A percentile compares a stretch with the other conserved stretches of the same genome.
These are phyloP conservation scores for Drosophila pseudotakahashii DNA, from an alignment of 2,888 invertebrate species.

Conservation along the genomic window DNA sequence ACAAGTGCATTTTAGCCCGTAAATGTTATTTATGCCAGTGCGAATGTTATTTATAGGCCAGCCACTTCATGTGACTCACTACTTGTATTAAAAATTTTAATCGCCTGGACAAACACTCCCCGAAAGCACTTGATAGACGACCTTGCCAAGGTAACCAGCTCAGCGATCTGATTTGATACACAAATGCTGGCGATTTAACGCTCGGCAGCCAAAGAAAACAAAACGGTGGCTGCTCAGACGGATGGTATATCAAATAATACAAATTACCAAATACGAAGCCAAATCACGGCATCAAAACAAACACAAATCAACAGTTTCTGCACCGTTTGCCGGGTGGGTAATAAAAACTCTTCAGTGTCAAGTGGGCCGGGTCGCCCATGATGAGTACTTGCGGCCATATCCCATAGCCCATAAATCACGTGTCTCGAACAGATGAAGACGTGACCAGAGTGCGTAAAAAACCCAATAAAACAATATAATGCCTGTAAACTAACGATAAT, in stretches of 20 bases:
- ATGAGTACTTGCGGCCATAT: slow-evolving; percentile 39
- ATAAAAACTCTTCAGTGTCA: slow-evolving; percentile 49
- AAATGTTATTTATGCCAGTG: no score
- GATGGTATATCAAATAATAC: slow-evolving; percentile 19
- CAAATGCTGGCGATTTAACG: slow-evolving; percentile 33
- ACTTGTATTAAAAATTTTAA: slow-evolving; percentile 31
- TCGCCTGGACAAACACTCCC: slow-evolving; percentile 34
- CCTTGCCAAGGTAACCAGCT: slow-evolving; percentile 59
- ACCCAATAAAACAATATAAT: slow-evolving; percentile 45
- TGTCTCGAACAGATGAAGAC: slow-evolving; percentile 59
- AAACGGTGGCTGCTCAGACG: slow-evolving; percentile 35
- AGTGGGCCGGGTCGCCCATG: slow-evolving; percentile 31
- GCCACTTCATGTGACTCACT: slow-evolving; percentile 23
- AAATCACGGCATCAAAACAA: slow-evolving; percentile 31
- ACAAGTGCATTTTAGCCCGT: slow-evolving; percentile 12
- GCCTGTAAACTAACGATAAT: slow-evolving; percentile 49
- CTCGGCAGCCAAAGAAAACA: slow-evolving; percentile 30
- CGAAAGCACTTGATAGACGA: slow-evolving; percentile 34
- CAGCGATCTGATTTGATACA: slow-evolving; percentile 35
- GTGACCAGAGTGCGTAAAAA: slow-evolving; percentile 55
- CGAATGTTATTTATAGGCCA: slow-evolving; percentile 23
- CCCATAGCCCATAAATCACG: slow-evolving; percentile 58
- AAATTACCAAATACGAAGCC: slow-evolving; percentile 37
- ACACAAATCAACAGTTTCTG: slow-evolving; percentile 52
- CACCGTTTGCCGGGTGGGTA: slow-evolving; percentile 25